Conservation (phyloP, 2,797 vertebrate species). For the Enteromius argenteus region DNA sequence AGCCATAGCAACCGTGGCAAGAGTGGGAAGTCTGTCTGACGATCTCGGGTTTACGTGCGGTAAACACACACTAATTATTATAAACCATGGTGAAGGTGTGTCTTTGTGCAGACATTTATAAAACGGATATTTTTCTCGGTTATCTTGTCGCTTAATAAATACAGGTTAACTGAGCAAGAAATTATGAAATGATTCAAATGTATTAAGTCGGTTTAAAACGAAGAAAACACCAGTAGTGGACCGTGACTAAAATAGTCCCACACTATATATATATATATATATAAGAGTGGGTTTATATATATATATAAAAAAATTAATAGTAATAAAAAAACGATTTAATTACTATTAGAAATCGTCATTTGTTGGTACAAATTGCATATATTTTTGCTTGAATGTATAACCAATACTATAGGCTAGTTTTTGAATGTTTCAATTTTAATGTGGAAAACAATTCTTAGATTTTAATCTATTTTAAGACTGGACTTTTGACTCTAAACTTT, state of each 20-base stretch:
- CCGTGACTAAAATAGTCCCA: not conserved
- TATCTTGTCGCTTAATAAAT: not conserved
- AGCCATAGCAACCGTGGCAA: constrained; percentile 31
- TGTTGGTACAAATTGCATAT: not conserved
- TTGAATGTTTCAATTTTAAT: no score
- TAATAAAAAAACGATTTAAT: not conserved
- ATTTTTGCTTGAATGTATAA: not conserved
- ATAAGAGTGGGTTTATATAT: no score
- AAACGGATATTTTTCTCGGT: not conserved
- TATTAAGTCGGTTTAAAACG: not conserved
- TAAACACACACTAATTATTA: not conserved
- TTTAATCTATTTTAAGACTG: not conserved
- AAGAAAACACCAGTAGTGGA: not conserved
- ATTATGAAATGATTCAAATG: not conserved
- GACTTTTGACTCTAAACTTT: constrained; percentile 13
- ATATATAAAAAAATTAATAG: no score
- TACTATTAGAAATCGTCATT: not conserved
- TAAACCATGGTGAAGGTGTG: not conserved
- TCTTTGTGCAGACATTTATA: not conserved
- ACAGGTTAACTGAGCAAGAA: not conserved
- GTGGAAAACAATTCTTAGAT: not conserved
- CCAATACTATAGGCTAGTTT: no score
- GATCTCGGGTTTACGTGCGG: not conserved
- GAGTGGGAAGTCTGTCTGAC: constrained; percentile 28
- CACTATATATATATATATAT: not conserved